Conservation (phyloP, 1,140 invertebrate species). For the Oscheius sp. region DNA sequence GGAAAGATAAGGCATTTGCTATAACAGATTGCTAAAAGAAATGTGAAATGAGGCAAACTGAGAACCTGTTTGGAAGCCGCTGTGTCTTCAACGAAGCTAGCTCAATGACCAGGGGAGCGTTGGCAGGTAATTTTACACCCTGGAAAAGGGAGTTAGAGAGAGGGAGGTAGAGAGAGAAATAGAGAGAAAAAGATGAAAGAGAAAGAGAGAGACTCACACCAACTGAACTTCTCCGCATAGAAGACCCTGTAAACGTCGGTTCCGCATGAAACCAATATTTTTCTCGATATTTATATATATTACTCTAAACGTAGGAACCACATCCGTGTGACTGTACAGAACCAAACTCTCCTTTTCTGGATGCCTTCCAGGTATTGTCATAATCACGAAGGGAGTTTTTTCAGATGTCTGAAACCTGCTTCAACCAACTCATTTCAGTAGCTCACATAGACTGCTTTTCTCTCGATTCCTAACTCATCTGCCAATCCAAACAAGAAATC, state of each 20-base stretch:
- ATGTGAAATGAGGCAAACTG: background rate
- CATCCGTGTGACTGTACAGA: conserved; percentile 90
- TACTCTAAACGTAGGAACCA: conserved; percentile 80
- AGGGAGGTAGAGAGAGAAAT: no score
- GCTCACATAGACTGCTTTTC: conserved; percentile 63
- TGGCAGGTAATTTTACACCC: conserved; percentile 70
- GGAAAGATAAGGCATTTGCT: conserved; percentile 74
- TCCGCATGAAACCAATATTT: conserved; percentile 77
- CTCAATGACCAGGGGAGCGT: conserved; percentile 83
- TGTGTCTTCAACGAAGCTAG: conserved; percentile 75
- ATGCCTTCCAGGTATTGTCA: conserved; percentile 77
- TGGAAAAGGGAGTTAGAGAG: no score
- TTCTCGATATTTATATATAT: background rate
- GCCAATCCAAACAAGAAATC: conserved; percentile 73
- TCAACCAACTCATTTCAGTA: background rate
- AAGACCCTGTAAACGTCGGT: conserved; percentile 71
- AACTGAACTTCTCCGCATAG: conserved; percentile 74
- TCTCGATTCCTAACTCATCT: conserved; percentile 69
- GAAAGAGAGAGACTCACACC: conserved; percentile 61
- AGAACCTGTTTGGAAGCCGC: conserved; percentile 77
- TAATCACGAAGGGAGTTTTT: conserved; percentile 74
- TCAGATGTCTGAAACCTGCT: conserved; percentile 62
- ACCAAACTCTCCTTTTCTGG: conserved; percentile 73
- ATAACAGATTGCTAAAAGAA: conserved; percentile 68
- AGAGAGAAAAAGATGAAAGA: conserved; percentile 39